Conservation (phyloP, 1,140 invertebrate species). For the Sarcophaga bullata region DNA sequence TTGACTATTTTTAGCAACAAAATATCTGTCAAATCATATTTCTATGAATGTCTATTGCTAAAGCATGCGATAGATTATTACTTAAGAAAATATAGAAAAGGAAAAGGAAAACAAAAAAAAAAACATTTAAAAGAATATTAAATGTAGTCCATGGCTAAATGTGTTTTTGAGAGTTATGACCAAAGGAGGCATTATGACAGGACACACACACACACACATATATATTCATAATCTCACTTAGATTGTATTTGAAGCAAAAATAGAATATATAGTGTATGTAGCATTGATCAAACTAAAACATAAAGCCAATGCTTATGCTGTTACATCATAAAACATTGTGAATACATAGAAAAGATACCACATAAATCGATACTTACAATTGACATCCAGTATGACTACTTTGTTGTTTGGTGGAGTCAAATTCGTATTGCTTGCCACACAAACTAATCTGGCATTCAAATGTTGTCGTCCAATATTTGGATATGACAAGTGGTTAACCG, state of each 20-base stretch:
- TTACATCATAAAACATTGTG: slow-evolving; percentile 11
- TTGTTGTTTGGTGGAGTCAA: slow-evolving; percentile 77
- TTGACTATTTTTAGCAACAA: background rate
- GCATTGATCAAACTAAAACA: no score
- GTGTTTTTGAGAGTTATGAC: background rate
- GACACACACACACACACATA: no score
- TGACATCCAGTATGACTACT: slow-evolving; percentile 83
- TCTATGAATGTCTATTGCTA: background rate
- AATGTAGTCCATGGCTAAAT: no score
- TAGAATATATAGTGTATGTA: no score
- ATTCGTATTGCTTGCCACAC: slow-evolving; percentile 88
- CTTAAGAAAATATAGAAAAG: background rate
- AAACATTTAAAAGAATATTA: no score
- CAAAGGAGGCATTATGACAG: background rate
- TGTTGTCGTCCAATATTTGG: slow-evolving; percentile 80
- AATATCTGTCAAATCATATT: background rate
- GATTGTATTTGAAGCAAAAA: no score
- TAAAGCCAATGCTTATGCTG: background rate
- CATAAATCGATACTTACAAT: slow-evolving; percentile 77
- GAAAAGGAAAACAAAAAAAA: no score
- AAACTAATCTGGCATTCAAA: slow-evolving; percentile 80
- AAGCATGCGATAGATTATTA: background rate
- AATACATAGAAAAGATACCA: background rate
- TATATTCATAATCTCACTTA: no score
- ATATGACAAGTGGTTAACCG: slow-evolving; percentile 81